Evolutionary conservation across 1,140 invertebrate species (phyloP).

Genomic region (Gryllus bimaculatus): DNA sequence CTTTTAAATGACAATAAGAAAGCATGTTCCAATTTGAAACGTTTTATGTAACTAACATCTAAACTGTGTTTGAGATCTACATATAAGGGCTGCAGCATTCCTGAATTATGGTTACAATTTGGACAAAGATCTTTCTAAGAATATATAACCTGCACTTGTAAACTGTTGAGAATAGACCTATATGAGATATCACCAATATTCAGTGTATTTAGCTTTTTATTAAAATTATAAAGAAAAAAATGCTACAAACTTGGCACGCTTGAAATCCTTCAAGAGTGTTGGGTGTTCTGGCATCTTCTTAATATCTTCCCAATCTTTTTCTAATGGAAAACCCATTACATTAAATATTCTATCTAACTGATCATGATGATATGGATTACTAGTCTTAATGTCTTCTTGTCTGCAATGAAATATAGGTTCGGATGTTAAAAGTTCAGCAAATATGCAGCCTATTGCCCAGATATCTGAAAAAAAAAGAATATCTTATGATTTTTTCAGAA

Average conservation of each 20-base stretch:
- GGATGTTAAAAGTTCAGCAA: slow-evolving; percentile 91
- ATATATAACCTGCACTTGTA: neutral
- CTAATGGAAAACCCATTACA: slow-evolving; percentile 98
- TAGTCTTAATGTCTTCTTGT: slow-evolving; percentile 99
- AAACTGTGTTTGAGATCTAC: too few relatives aligned
- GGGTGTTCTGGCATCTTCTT: slow-evolving; percentile 99
- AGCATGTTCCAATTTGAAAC: too few relatives aligned
- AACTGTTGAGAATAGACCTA: too few relatives aligned
- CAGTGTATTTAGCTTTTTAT: neutral
- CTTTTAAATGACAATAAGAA: too few relatives aligned
- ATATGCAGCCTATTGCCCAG: slow-evolving; percentile 99
- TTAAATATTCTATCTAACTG: slow-evolving; percentile 98
- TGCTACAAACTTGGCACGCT: slow-evolving; percentile 68
- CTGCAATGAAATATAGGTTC: slow-evolving; percentile 99
- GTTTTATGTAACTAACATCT: too few relatives aligned
- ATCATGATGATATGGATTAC: slow-evolving; percentile 99
- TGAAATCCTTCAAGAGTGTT: slow-evolving; percentile 94
- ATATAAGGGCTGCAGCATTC: too few relatives aligned
- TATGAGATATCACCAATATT: neutral
- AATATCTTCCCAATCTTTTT: slow-evolving; percentile 99
- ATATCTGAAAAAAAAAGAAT: slow-evolving; percentile 63
- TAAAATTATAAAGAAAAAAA: slow-evolving; percentile 8
- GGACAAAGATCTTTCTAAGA: too few relatives aligned
- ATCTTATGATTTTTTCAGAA: neutral
- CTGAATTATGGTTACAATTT: too few relatives aligned